Evolutionary conservation across 1,140 invertebrate species (phyloP).

Genomic region (Euura saliciscinereae): DNA sequence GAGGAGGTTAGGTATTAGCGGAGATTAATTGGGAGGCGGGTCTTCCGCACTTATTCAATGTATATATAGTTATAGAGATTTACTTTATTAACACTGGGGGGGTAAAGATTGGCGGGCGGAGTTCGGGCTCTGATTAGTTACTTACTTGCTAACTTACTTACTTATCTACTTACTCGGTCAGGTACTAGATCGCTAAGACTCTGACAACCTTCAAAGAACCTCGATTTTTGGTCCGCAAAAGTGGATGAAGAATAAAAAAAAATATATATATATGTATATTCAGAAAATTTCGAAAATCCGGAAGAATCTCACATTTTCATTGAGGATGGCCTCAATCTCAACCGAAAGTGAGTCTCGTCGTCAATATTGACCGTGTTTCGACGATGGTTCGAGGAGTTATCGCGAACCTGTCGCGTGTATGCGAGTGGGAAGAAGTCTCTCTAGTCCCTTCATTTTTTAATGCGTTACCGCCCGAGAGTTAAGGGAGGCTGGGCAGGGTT

Average conservation of each 20-base stretch:
- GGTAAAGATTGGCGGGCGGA: constrained; percentile 9
- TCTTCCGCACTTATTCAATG: constrained; percentile 6
- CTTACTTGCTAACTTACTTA: constrained; percentile 41
- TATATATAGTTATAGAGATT: constrained; percentile 2
- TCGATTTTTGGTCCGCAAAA: no score
- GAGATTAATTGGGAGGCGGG: constrained; percentile 44
- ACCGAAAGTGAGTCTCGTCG: no score
- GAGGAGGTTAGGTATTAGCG: constrained; percentile 35
- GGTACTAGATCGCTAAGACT: background rate
- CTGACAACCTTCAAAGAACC: no score
- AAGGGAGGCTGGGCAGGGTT: background rate
- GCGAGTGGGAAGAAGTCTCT: background rate
- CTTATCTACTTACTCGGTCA: background rate
- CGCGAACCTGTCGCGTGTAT: no score
- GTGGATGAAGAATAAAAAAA: no score
- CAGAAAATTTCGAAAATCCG: no score
- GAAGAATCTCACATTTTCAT: no score
- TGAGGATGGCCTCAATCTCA: no score
- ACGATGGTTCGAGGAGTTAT: no score
- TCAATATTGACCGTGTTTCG: no score
- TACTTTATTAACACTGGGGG: background rate
- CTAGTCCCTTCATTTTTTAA: background rate
- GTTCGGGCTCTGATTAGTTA: constrained; percentile 38
- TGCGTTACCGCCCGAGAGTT: background rate
- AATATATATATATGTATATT: no score